Evolutionary conservation across 2,113 vertebrate species (phyloP), one percentile per base, ranked within the genome.

Genomic region (Ageneiosus marmoratus): DNA sequence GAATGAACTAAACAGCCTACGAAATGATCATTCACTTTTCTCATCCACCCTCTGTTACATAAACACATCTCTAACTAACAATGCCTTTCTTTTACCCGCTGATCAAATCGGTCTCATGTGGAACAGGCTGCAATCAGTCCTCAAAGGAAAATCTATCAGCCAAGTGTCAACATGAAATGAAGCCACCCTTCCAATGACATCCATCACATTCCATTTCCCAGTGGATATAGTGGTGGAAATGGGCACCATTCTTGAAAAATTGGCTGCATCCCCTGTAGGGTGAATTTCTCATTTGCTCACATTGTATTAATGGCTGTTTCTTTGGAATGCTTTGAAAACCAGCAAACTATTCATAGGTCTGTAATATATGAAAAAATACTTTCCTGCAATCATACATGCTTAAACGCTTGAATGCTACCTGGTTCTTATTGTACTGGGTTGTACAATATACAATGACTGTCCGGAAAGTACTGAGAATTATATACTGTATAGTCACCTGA

Each of bases 181-280:
- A 87, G 69, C 12, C 77, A 41, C 87, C 87, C 82, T 77, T 67
- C 60, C 51, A 81, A 73, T 86, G 63, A 77, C 58, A 87, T 91
- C 83, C 82, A 70, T 86, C 89, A 86, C 15, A 74, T 46, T 75
- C 53, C 74, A 4, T 76, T 87, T 86, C 84, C 51, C 58, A 83
- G 82, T 77, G 58, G 70, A 82, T 80, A 86, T 10, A 22, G 32
- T 11, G 63, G 5, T 37, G 63, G 63, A 67, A 67, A 72, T 46
- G 69, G 13, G 67, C 22, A 46, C 37, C 67, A 46, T 70, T 72
- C 24, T n/a, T n/a, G 69, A 24, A 11, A 44, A 44, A 70, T 44
- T 46, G 22, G 0, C 22, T n/a, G 20, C 24, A 70, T 72, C 24
- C 69, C 41, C 69, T n/a, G 37, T 24, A 72, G 69, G 41, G 2